Evolutionary conservation across 2,888 invertebrate species (phyloP).

Genomic region (Hemicrepidius hirtus): DNA sequence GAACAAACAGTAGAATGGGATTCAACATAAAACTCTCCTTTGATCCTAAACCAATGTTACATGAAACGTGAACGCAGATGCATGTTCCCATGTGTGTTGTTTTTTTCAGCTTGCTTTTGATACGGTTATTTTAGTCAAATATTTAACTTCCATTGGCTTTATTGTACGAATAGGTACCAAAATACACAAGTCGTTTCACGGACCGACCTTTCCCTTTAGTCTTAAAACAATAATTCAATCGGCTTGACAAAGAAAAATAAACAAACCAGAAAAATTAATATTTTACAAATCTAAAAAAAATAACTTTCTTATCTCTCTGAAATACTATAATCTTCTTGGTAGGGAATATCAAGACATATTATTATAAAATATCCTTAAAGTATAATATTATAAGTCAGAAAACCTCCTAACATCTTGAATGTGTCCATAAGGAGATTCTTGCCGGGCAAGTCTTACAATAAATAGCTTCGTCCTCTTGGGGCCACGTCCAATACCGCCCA

Average conservation of each 20-base stretch:
- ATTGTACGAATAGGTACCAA: conserved; percentile 7
- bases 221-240: background rate
- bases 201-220: too few species aligned
- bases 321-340: too few species aligned
- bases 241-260: background rate
- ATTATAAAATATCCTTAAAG: background rate
- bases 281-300: too few species aligned
- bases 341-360: background rate
- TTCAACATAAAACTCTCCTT: conserved; percentile 41
- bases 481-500: conserved; percentile 15
- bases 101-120: conserved; percentile 26
- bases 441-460: conserved; percentile 6
- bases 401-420: conserved; percentile 11
- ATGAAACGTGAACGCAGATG: conserved; percentile 37
- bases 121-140: conserved; percentile 26
- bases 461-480: conserved; percentile 17
- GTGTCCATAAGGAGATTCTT: conserved; percentile 18
- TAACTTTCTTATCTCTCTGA: too few species aligned
- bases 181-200: background rate
- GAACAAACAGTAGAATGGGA: conserved; percentile 40
- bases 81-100: conserved; percentile 28
- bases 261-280: too few species aligned
- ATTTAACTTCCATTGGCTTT: conserved; percentile 28
- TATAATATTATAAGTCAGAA: conserved; percentile 4
- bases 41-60: conserved; percentile 40